Evolutionary conservation across 2,113 vertebrate genomes (phyloP).

Genomic region (Bettongia penicillata): DNA sequence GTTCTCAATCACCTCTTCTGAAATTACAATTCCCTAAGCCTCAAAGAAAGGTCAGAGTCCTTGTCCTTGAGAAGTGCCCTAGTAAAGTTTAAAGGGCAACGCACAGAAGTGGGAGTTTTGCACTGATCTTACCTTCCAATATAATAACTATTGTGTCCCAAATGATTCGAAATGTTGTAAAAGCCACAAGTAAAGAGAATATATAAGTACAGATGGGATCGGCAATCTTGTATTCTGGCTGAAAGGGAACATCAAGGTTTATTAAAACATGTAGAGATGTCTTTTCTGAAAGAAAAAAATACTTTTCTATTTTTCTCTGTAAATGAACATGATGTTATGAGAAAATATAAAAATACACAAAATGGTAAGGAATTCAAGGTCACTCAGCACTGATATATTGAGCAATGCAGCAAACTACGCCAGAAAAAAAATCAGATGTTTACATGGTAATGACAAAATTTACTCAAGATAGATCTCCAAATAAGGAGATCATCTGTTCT

Average conservation of each 20-base stretch:
- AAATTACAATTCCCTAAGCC: background rate
- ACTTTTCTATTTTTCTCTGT: background rate
- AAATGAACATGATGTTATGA: slow-evolving; percentile 38
- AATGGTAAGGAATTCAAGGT: background rate
- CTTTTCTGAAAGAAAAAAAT: background rate
- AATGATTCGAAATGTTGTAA: slow-evolving; percentile 95
- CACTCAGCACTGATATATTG: background rate
- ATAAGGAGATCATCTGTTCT: background rate
- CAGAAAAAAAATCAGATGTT: background rate
- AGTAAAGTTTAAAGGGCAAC: slow-evolving; percentile 3
- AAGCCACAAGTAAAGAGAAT: slow-evolving; percentile 95
- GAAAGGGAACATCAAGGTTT: slow-evolving; percentile 72
- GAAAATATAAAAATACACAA: slow-evolving; percentile 24
- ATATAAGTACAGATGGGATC: slow-evolving; percentile 98
- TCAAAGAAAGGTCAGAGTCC: slow-evolving; percentile 8
- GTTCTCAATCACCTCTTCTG: background rate
- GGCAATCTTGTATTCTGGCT: slow-evolving; percentile 97
- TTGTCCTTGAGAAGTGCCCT: background rate
- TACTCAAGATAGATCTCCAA: background rate
- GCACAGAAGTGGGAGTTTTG: background rate
- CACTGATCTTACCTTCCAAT: slow-evolving; percentile 91
- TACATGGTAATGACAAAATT: background rate
- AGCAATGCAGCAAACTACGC: background rate
- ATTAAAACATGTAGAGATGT: background rate
- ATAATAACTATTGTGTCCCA: slow-evolving; percentile 94